phyloP scores from a whole-genome alignment of 2,113 vertebrate species.

The Nesogale talazaci region DNA sequence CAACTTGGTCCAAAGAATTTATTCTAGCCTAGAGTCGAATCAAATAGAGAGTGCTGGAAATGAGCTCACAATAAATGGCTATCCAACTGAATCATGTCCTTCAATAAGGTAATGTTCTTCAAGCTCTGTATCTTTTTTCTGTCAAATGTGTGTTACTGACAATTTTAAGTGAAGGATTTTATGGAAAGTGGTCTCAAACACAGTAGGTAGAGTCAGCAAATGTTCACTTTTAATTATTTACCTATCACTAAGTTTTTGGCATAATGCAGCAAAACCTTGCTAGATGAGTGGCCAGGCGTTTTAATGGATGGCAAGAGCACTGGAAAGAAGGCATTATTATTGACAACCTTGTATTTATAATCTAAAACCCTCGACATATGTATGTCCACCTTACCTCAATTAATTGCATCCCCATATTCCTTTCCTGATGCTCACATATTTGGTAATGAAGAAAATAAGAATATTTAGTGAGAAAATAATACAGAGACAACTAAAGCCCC shows the following conservation, averaged over 20 bases:
- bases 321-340: background rate
- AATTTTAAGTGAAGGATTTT: background rate
- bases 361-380: background rate
- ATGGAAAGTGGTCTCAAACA: background rate
- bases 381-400: background rate
- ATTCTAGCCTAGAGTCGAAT: conserved; percentile 22
- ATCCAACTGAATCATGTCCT: background rate
- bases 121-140: conserved; percentile 22
- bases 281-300: background rate
- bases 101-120: conserved; percentile 7
- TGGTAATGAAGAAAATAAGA: background rate
- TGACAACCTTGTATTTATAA: background rate
- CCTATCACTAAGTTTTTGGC: background rate
- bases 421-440: background rate
- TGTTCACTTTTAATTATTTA: background rate
- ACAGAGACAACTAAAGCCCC: background rate
- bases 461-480: background rate
- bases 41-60: background rate
- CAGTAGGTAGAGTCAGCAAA: background rate
- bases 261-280: background rate
- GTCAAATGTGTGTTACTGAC: background rate
- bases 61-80: conserved; percentile 38
- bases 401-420: background rate
- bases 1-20: background rate
- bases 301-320: background rate